phyloP scores from a whole-genome alignment of 1,140 invertebrate species.

The Nasonia giraulti region DNA sequence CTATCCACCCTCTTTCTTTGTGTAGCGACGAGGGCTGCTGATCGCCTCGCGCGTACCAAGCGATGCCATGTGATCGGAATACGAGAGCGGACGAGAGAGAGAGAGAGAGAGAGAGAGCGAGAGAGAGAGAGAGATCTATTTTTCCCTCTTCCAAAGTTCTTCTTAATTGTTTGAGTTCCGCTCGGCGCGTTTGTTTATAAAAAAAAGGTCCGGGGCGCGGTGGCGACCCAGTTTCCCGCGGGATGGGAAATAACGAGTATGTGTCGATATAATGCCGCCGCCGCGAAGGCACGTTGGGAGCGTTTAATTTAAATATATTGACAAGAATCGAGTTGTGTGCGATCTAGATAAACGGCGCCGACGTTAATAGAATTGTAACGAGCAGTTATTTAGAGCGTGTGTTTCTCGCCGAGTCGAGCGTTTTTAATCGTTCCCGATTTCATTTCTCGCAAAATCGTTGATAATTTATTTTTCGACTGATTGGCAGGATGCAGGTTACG shows the following conservation, averaged over 20 bases:
- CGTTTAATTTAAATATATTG: constrained; percentile 2
- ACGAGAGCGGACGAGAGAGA: not conserved
- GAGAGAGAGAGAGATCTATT: not conserved
- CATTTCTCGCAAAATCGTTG: not conserved
- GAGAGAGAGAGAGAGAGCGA: not conserved
- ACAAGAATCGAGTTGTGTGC: not conserved
- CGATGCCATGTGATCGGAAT: constrained; percentile 13
- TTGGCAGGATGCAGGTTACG: too few species aligned
- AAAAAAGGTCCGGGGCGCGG: not conserved
- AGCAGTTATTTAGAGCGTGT: not conserved
- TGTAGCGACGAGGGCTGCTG: not conserved
- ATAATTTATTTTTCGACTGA: too few species aligned
- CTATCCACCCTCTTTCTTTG: not conserved
- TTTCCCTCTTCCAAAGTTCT: not conserved
- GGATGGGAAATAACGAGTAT: not conserved
- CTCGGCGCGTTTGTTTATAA: not conserved
- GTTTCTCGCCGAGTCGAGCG: not conserved
- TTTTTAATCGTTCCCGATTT: not conserved
- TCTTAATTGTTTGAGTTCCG: not conserved
- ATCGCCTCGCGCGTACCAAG: not conserved
- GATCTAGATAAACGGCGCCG: not conserved
- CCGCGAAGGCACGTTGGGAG: not conserved
- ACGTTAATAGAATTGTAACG: constrained; percentile 1
- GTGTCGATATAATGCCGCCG: not conserved
- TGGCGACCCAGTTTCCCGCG: not conserved